Conservation (phyloP, 2,888 invertebrate genomes). For the Pristionchus exspectatus region DNA sequence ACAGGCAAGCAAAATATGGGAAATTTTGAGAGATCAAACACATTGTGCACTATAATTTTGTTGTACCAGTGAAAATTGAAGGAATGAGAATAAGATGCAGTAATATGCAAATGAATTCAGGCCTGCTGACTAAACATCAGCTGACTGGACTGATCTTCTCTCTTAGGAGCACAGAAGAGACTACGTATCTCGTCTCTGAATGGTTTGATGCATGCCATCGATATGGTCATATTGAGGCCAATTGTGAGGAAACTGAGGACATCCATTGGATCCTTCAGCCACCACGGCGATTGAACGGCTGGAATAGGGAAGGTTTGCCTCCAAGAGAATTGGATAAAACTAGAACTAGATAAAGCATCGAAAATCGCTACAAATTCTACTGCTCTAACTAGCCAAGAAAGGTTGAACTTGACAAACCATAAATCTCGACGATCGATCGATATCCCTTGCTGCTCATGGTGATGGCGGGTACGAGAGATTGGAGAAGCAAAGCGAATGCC, state of each 20-base stretch:
- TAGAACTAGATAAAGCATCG: too few relatives aligned
- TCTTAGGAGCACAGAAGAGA: neutral
- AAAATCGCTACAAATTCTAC: neutral
- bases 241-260: neutral
- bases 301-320: neutral
- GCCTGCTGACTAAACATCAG: conserved; percentile 27
- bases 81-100: too few relatives aligned
- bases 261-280: conserved; percentile 18
- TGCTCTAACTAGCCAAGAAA: neutral
- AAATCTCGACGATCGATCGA: conserved; percentile 13
- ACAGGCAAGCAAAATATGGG: neutral
- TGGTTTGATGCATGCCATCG: neutral
- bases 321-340: neutral
- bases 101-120: neutral
- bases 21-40: too few relatives aligned
- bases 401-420: neutral
- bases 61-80: too few relatives aligned
- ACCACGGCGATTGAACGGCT: conserved; percentile 34
- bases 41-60: too few relatives aligned
- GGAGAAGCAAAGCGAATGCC: neutral
- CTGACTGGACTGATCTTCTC: neutral
- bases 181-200: neutral
- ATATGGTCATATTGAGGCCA: conserved; percentile 7
- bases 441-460: conserved; percentile 40
- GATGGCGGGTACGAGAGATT: conserved; percentile 1